A percentile compares a stretch with the other conserved stretches of the same genome.
Evolutionary conservation across 2,797 vertebrate species (phyloP).

Genomic region (Hydrocynus forskahlii): DNA sequence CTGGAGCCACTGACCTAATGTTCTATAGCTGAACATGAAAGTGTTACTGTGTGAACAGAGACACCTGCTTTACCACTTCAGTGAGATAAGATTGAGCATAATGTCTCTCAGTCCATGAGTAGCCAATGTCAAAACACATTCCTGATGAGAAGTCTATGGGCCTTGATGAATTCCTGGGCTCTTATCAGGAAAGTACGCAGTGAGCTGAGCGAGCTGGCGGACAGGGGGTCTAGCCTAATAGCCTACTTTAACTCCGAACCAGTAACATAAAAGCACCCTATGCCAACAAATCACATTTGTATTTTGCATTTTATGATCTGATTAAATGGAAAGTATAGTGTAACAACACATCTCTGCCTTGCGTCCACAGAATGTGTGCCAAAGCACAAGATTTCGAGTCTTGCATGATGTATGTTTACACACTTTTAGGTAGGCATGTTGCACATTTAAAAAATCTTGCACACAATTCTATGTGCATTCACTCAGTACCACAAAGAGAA

Average conservation of each 20-base stretch:
- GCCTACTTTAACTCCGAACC: conserved; percentile 9
- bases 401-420: too few species aligned
- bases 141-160: conserved; percentile 21
- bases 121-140: conserved; percentile 18
- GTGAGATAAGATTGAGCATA: conserved; percentile 33
- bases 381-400: too few species aligned
- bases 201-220: conserved; percentile 18
- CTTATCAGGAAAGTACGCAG: conserved; percentile 32
- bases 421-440: background rate
- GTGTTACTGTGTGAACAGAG: conserved; percentile 1
- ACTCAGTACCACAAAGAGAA: background rate
- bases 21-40: conserved; percentile 1
- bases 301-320: too few species aligned
- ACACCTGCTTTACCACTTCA: conserved; percentile 35
- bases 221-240: background rate
- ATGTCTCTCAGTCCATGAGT: conserved; percentile 17
- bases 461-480: background rate
- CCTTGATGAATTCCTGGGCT: conserved; percentile 26
- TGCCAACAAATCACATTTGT: too few species aligned
- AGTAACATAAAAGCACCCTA: background rate
- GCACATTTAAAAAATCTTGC: background rate
- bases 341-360: background rate
- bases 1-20: conserved; percentile 2
- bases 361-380: too few species aligned
- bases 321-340: background rate